A percentile compares a stretch with the other conserved stretches of the same genome.
Conservation (phyloP, 1,140 invertebrate species). For the Drosophila pallidifrons region DNA sequence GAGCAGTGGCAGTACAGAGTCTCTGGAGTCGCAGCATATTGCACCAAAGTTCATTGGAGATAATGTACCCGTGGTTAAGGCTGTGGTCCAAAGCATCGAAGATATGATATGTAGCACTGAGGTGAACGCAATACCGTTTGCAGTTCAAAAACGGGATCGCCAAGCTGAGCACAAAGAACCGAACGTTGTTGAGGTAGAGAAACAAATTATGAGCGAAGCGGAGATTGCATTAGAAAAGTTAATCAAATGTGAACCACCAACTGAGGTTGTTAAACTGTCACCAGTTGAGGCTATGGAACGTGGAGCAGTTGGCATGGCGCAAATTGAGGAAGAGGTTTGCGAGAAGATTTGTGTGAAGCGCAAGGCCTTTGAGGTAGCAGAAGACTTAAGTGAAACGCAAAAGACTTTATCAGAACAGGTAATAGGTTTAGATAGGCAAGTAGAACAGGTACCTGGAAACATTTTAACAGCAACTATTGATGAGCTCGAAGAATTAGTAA, state of each 20-base stretch:
- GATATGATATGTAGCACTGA: slow-evolving; percentile 62
- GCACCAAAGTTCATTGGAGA: slow-evolving; percentile 66
- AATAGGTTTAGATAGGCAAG: slow-evolving; percentile 66
- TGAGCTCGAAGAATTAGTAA: slow-evolving; percentile 61
- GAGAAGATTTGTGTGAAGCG: slow-evolving; percentile 75
- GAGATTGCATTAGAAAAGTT: slow-evolving; percentile 65
- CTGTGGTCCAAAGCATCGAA: slow-evolving; percentile 77
- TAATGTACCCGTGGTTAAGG: slow-evolving; percentile 68
- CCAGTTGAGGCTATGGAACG: slow-evolving; percentile 66
- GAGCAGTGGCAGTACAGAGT: slow-evolving; percentile 65
- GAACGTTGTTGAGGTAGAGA: slow-evolving; percentile 65
- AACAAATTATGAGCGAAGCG: slow-evolving; percentile 68
- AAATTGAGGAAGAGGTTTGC: slow-evolving; percentile 73
- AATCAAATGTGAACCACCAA: slow-evolving; percentile 57
- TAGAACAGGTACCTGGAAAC: slow-evolving; percentile 66
- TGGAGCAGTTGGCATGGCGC: slow-evolving; percentile 34
- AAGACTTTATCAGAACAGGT: slow-evolving; percentile 76
- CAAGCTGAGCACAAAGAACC: slow-evolving; percentile 33
- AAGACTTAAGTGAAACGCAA: slow-evolving; percentile 78
- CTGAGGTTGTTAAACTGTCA: slow-evolving; percentile 63
- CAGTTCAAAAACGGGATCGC: slow-evolving; percentile 55
- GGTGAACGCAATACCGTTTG: slow-evolving; percentile 71
- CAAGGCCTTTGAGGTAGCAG: slow-evolving; percentile 74
- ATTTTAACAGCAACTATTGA: slow-evolving; percentile 66
- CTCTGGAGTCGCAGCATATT: slow-evolving; percentile 43